Base-by-base conservation (phyloP, 2,888 invertebrate genomes). In the Tetranychus piercei region DNA sequence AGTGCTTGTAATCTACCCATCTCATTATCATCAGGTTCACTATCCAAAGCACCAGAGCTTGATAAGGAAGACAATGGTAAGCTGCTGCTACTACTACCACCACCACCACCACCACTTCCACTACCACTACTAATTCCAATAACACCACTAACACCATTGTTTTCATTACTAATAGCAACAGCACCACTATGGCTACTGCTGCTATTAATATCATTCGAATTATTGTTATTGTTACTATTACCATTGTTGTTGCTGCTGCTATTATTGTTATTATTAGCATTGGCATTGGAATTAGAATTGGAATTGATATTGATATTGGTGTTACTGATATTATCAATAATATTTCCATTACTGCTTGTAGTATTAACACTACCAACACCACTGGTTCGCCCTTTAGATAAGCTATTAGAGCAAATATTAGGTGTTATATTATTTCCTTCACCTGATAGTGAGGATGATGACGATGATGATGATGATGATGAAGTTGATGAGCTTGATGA, bases 1-100 rank as follows among this genome's bases (percentile, higher is more conserved):
- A 96, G 84, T 43, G 95, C 95, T 83, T 96, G 95, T 76, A 96
- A 86, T 73, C 95, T 88, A 66, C 95, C 94, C 82, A 96, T 94
- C 84, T 96, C 95, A 80, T 91, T 91, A 82, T 95, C 94, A 84
- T 95, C 95, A 79, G 89, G 88, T 81, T 90, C 89, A 75, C 79
- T 79, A 73, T 81, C 82, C 34, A 71, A 20, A 43, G 43, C 15
- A 23, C 43, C 71, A 43, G 18, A 15, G 11, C 20, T 22, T 4
- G 66, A 66, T 20, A 66, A 66, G 20, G 66, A 66, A n/a, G 66
- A 66, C 34, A 34, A 34, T 4, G 34, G 34, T 4, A 11, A 11
- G 6, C 55, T 15, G 15, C 55, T 55, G 2, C 55, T 15, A 55
- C 55, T 55, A 11, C 55, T 15, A 55, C 55, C 6, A 5, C 55